These are phyloP conservation scores for Orchesellides sinensis DNA, from an alignment of 2,888 invertebrate species.

Conservation along the genomic window DNA sequence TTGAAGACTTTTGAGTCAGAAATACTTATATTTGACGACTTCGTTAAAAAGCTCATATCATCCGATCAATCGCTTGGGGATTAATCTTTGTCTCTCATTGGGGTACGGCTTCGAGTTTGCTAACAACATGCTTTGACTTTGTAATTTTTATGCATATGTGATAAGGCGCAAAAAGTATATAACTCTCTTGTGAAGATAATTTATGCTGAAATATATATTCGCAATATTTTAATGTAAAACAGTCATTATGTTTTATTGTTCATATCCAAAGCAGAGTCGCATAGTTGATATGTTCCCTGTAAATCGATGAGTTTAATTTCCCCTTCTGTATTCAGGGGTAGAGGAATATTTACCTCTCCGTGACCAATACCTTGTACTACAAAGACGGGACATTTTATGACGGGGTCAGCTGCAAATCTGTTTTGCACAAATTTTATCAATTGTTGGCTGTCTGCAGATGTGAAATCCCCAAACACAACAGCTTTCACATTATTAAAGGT, in stretches of 20 bases:
- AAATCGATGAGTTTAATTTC: conserved; percentile 25
- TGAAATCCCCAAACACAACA: conserved; percentile 69
- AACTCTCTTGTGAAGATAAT: too few species aligned
- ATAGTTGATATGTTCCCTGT: conserved; percentile 13
- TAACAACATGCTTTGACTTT: conserved; percentile 24
- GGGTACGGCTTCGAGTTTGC: too few species aligned
- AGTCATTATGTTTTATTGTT: neutral
- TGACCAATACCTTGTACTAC: conserved; percentile 61
- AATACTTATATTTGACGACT: conserved; percentile 86
- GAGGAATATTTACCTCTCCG: conserved; percentile 54
- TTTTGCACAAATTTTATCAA: conserved; percentile 49
- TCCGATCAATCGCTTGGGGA: conserved; percentile 53
- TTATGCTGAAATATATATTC: conserved; percentile 33
- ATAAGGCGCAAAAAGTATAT: conserved; percentile 15
- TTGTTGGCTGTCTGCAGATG: conserved; percentile 38
- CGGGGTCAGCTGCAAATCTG: conserved; percentile 54
- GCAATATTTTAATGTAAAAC: conserved; percentile 15
- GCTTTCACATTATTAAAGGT: conserved; percentile 46
- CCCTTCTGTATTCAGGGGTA: conserved; percentile 57
- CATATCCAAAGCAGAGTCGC: conserved; percentile 4
- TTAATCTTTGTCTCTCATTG: too few species aligned
- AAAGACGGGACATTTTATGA: conserved; percentile 55
- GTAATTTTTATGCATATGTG: too few species aligned
- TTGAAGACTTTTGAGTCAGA: conserved; percentile 86
- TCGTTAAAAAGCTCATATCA: conserved; percentile 76